These are phyloP conservation scores for Mycetomoellerius zeteki DNA, from an alignment of 1,140 invertebrate species.

Conservation along the genomic window DNA sequence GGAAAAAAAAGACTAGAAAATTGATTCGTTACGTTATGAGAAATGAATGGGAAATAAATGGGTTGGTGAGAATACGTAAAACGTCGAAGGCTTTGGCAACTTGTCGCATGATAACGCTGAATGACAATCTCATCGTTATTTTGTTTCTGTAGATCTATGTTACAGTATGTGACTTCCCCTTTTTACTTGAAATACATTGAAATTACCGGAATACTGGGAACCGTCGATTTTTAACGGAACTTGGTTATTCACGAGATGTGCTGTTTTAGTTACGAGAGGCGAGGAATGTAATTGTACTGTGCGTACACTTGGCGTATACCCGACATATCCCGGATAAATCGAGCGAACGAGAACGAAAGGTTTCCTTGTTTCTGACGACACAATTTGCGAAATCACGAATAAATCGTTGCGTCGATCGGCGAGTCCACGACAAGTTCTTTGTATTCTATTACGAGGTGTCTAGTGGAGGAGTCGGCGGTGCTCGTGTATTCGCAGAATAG, in stretches of 20 bases:
- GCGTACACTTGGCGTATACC: neutral
- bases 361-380: constrained; percentile 26
- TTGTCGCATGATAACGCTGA: neutral
- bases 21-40: neutral
- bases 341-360: constrained; percentile 1
- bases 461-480: constrained; percentile 21
- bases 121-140: neutral
- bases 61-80: neutral
- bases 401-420: neutral
- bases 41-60: neutral
- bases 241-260: neutral
- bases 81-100: neutral
- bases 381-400: constrained; percentile 22
- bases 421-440: constrained; percentile 1
- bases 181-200: constrained; percentile 10
- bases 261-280: neutral
- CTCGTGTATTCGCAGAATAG: constrained; percentile 41
- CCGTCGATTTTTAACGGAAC: constrained; percentile 15
- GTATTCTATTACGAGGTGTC: constrained; percentile 14
- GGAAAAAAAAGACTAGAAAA: neutral
- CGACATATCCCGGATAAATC: constrained; percentile 37
- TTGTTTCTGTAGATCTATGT: constrained; percentile 14
- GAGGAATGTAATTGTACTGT: neutral
- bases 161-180: neutral
- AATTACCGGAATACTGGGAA: neutral